Evolutionary conservation across 2,888 invertebrate species (phyloP), one percentile per base, ranked within the genome.

Genomic region (Drosophila nr. perissopoda): DNA sequence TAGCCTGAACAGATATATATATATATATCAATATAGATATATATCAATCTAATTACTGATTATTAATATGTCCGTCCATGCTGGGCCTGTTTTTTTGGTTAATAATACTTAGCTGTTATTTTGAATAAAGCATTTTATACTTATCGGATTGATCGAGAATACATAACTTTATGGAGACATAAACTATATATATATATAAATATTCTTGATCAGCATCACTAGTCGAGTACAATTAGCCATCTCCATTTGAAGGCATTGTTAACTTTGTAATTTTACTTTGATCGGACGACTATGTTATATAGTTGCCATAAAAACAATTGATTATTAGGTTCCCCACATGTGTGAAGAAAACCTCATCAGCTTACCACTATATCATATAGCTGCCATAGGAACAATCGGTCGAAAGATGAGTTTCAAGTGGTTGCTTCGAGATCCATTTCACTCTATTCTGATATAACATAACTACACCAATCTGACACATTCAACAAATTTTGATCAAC

Each of bases 11-110:
- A n/a, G n/a, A n/a, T n/a, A n/a, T n/a, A n/a, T n/a, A n/a, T n/a
- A n/a, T n/a, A n/a, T n/a, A n/a, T n/a, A n/a, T n/a, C n/a, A n/a
- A n/a, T n/a, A n/a, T n/a, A n/a, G n/a, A n/a, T n/a, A n/a, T n/a
- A n/a, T n/a, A n/a, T 33, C 63, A 58, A 27, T 21, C 21, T 0
- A 8, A 56, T 16, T 10, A 34, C 11, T 36, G 27, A 25, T 45
- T 45, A 36, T 36, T 33, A 29, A 52, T 40, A 6, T 33, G 3
- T 61, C 76, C 74, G 75, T 74, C 75, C 74, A 29, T n/a, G 27
- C n/a, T 6, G 13, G 36, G 31, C n/a, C 25, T 54, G n/a, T 53
- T n/a, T 27, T 33, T 21, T 21, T 31, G n/a, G 18, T 27, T 42
- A n/a, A 33, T 31, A 49, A 36, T n/a, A 31, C n/a, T 27, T 11